These are phyloP conservation scores for Rhea americana DNA, from an alignment of 2,113 vertebrate genomes.

Conservation along the genomic window DNA sequence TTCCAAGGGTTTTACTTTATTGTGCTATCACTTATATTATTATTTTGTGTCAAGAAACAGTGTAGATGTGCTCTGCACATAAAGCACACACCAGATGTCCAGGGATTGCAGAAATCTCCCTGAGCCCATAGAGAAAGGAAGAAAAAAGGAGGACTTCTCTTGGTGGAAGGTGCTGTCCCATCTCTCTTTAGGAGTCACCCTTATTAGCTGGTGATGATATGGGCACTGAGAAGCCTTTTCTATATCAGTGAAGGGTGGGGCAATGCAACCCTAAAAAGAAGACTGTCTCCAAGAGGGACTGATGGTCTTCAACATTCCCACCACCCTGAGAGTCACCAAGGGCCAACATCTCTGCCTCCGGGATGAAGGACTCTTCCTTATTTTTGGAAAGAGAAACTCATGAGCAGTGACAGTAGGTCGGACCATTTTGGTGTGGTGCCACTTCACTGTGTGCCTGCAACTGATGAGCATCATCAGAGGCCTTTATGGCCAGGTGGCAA, in stretches of 20 bases:
- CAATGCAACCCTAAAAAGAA: neutral
- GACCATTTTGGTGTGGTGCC: neutral
- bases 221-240: neutral
- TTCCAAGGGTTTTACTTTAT: neutral
- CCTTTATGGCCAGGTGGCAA: neutral
- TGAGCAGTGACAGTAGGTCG: neutral
- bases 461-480: no score
- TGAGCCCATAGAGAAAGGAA: neutral
- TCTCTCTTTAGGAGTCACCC: neutral
- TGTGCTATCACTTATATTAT: neutral
- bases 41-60: neutral
- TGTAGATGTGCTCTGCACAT: neutral
- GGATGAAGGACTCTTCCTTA: neutral
- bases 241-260: neutral
- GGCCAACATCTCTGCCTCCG: neutral
- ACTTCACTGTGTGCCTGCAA: no score
- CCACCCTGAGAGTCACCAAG: rapidly evolving
- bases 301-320: neutral
- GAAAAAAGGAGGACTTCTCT: neutral
- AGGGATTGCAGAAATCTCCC: neutral
- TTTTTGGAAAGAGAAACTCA: neutral
- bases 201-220: neutral
- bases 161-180: neutral
- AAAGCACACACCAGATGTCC: neutral
- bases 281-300: neutral